These are phyloP conservation scores for Drosophila yakuba DNA, from an alignment of 1,140 invertebrate species.

Conservation along the genomic window DNA sequence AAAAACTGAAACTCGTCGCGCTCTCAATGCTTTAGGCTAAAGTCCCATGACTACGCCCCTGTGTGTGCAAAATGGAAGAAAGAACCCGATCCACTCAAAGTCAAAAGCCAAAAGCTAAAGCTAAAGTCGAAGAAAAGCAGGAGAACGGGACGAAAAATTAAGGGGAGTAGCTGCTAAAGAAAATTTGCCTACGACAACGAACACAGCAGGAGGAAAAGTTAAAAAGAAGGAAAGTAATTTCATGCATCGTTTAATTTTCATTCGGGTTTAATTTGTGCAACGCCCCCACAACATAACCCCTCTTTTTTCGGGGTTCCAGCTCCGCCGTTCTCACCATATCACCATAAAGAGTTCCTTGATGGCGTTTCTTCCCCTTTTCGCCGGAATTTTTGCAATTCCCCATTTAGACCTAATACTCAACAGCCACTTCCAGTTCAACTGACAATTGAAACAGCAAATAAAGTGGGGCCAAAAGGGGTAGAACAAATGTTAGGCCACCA, in stretches of 20 bases:
- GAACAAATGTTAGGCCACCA: slow-evolving; percentile 41
- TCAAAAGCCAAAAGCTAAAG: slow-evolving; percentile 51
- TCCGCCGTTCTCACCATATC: slow-evolving; percentile 61
- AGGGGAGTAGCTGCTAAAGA: slow-evolving; percentile 20
- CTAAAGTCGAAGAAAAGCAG: slow-evolving; percentile 45
- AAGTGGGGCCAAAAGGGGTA: slow-evolving; percentile 56
- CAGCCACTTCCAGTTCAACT: slow-evolving; percentile 72
- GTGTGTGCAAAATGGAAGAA: slow-evolving; percentile 14
- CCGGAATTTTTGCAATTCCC: slow-evolving; percentile 69
- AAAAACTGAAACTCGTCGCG: no score
- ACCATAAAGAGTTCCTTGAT: slow-evolving; percentile 58
- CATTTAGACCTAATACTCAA: slow-evolving; percentile 81
- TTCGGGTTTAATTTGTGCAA: slow-evolving; percentile 84
- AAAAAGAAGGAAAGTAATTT: slow-evolving; percentile 81
- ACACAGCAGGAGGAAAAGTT: slow-evolving; percentile 15
- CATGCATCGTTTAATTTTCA: slow-evolving; percentile 84
- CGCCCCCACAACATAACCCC: slow-evolving; percentile 28
- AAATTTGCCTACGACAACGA: slow-evolving; percentile 46
- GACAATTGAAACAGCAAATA: slow-evolving; percentile 78
- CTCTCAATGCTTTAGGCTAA: background rate
- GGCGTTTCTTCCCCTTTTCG: slow-evolving; percentile 39
- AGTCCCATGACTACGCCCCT: background rate
- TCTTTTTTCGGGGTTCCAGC: background rate
- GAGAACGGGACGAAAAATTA: background rate
- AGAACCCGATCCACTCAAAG: slow-evolving; percentile 21